These are phyloP conservation scores for Cantharis flavilabris DNA, from an alignment of 2,888 invertebrate genomes.

Conservation along the genomic window DNA sequence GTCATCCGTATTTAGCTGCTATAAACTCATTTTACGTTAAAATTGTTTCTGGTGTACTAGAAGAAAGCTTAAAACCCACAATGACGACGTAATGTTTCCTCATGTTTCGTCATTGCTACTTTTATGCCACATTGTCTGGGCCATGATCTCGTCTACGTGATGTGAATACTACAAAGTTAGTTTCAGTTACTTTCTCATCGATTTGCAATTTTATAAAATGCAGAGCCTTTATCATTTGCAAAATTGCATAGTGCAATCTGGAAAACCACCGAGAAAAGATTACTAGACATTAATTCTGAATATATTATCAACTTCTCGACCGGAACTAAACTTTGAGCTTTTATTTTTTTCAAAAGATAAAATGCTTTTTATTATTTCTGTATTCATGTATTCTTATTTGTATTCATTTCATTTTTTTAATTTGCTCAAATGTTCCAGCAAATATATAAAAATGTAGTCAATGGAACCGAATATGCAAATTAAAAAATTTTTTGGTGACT, in stretches of 20 bases:
- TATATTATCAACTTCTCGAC: neutral
- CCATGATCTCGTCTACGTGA: conserved; percentile 33
- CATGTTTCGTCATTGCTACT: conserved; percentile 36
- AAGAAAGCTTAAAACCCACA: conserved; percentile 19
- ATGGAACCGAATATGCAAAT: neutral
- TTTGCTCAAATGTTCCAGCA: neutral
- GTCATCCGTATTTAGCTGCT: conserved; percentile 6
- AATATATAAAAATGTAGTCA: neutral
- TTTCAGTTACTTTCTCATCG: neutral
- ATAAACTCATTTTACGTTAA: conserved; percentile 15
- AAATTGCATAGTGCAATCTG: neutral
- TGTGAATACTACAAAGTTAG: conserved; percentile 6
- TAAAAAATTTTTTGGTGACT: neutral
- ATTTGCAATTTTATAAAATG: neutral
- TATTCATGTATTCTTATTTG: neutral
- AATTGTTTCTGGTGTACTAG: conserved; percentile 14
- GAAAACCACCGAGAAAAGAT: neutral
- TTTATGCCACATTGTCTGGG: conserved; percentile 34
- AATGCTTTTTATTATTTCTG: neutral
- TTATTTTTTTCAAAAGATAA: neutral
- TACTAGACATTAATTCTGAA: neutral
- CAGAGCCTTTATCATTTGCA: neutral
- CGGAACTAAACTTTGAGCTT: neutral
- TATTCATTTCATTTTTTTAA: neutral
- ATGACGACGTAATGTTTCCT: conserved; percentile 31